Conservation (phyloP, 1,140 invertebrate species). For the Antheraea mylitta region DNA sequence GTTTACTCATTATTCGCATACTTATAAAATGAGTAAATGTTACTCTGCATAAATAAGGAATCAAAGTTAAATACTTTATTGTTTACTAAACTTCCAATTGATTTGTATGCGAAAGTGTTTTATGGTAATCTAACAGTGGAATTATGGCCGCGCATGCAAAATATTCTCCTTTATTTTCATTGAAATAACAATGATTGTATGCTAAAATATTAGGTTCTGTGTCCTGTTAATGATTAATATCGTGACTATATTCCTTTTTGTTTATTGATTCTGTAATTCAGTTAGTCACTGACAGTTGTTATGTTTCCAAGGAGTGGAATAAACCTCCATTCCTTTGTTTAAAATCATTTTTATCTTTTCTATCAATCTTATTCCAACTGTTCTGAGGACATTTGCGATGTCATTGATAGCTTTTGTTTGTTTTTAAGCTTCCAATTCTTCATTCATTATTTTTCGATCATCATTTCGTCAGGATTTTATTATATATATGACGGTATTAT, state of each 20-base stretch:
- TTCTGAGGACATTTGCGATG: no score
- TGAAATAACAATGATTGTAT: slow-evolving; percentile 9
- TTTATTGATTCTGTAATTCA: slow-evolving; percentile 5
- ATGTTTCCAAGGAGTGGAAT: background rate
- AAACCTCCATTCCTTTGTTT: background rate
- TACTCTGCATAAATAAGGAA: background rate
- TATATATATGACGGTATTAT: no score
- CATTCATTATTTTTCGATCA: no score
- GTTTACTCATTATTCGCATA: no score
- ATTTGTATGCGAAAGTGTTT: slow-evolving; percentile 7
- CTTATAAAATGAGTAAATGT: background rate
- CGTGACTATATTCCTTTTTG: background rate
- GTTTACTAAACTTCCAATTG: background rate
- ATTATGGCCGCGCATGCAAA: slow-evolving; percentile 8
- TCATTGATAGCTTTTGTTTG: no score
- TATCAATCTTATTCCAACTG: background rate
- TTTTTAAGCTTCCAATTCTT: no score
- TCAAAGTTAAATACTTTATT: slow-evolving; percentile 2
- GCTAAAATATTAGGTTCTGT: slow-evolving; percentile 9
- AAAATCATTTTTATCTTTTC: background rate
- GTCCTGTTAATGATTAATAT: slow-evolving; percentile 1
- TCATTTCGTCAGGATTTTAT: no score
- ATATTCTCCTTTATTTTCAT: background rate
- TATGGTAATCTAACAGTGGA: slow-evolving; percentile 12
- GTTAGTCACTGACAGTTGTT: background rate